Evolutionary conservation across 2,797 vertebrate species (phyloP).

Genomic region (Tragopan temminckii): DNA sequence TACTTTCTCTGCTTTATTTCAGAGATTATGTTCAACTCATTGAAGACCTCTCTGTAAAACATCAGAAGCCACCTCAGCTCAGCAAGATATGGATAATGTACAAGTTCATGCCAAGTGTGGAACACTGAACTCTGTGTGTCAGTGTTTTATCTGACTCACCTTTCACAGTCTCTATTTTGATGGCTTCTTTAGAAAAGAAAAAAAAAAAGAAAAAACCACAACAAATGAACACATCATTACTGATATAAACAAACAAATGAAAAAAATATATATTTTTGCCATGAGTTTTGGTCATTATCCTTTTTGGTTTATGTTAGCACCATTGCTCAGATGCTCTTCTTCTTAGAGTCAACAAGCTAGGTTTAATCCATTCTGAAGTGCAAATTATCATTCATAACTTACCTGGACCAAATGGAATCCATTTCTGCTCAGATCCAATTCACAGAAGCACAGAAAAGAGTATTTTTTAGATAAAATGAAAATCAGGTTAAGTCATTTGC

Average conservation of each 20-base stretch:
- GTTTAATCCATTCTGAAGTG: not conserved
- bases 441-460: not conserved
- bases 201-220: not conserved
- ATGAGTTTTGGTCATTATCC: not conserved
- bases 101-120: not conserved
- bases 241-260: not conserved
- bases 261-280: not conserved
- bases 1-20: not conserved
- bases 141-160: not conserved
- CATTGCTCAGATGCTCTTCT: not conserved
- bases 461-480: not conserved
- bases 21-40: not conserved
- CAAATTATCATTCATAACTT: not conserved
- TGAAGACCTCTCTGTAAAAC: not conserved
- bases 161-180: not conserved
- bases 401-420: not conserved
- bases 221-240: not conserved
- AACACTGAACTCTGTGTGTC: not conserved
- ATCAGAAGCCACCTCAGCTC: not conserved
- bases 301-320: not conserved
- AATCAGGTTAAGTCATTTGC: not conserved
- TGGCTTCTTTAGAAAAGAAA: not conserved
- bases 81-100: not conserved
- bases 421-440: constrained; percentile 3
- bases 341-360: not conserved